A percentile compares a stretch with the other conserved stretches of the same genome.
phyloP scores from a whole-genome alignment of 2,888 invertebrate species.

The Gymnosoma rotundatum region DNA sequence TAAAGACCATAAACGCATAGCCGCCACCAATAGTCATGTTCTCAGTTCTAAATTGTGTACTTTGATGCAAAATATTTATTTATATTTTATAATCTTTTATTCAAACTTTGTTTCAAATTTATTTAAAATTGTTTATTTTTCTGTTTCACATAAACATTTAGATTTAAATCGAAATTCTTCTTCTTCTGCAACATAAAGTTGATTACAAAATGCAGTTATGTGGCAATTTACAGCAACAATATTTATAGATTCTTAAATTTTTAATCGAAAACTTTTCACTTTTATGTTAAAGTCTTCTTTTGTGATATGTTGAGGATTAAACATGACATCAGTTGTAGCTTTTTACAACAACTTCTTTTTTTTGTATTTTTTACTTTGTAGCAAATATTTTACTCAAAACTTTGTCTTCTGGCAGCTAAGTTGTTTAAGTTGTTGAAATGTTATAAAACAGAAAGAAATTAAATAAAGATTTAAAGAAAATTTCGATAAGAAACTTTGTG shows the following conservation, averaged over 20 bases:
- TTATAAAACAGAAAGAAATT: not conserved
- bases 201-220: constrained; percentile 56
- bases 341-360: constrained; percentile 4
- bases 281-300: constrained; percentile 38
- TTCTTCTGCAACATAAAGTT: constrained; percentile 40
- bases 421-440: constrained; percentile 20
- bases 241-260: constrained; percentile 67
- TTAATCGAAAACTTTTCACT: constrained; percentile 65
- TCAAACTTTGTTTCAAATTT: no score
- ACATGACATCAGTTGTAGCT: constrained; percentile 8
- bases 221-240: constrained; percentile 64
- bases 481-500: not conserved
- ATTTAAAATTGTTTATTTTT: no score
- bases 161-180: not conserved
- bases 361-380: constrained; percentile 17
- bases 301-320: constrained; percentile 40
- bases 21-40: no score
- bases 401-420: constrained; percentile 5
- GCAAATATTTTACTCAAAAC: not conserved
- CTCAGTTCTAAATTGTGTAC: no score
- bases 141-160: no score
- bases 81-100: no score
- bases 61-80: no score
- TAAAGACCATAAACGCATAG: no score
- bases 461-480: not conserved